Conservation (phyloP, 2,797 vertebrate species). For the Phyllotis vaccarum region DNA sequence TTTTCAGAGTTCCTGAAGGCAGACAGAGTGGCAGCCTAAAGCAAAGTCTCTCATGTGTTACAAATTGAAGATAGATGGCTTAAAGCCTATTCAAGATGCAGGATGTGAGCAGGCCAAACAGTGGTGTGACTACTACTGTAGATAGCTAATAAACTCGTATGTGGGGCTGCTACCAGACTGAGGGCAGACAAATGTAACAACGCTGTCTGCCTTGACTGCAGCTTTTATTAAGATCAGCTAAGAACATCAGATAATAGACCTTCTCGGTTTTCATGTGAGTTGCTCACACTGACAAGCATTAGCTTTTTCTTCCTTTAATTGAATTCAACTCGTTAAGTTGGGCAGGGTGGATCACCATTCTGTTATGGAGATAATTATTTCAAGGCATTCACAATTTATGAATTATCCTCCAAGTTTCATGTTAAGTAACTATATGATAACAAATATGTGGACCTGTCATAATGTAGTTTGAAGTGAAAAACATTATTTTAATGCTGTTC, state of each 20-base stretch:
- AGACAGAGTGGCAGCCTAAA: background rate
- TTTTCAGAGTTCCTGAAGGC: background rate
- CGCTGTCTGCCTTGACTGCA: background rate
- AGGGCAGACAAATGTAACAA: background rate
- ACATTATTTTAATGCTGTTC: background rate
- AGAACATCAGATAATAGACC: background rate
- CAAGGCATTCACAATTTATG: slow-evolving; percentile 6
- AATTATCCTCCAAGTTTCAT: slow-evolving; percentile 37
- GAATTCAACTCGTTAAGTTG: slow-evolving; percentile 66
- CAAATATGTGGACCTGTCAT: slow-evolving; percentile 8
- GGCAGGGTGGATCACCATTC: slow-evolving; percentile 10
- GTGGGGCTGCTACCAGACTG: background rate
- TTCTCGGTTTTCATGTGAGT: background rate
- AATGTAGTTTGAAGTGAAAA: slow-evolving; percentile 39
- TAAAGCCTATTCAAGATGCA: background rate
- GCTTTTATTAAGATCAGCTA: slow-evolving; percentile 22
- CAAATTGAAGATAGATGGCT: background rate
- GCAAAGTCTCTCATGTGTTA: background rate
- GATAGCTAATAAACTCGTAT: background rate
- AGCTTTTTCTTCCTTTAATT: slow-evolving; percentile 65
- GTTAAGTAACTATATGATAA: slow-evolving; percentile 15
- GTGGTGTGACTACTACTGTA: background rate
- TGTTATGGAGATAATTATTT: slow-evolving; percentile 42
- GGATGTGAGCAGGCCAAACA: background rate
- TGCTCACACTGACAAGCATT: background rate